Percentiles rank a stretch among this genome's conserved stretches.
These are phyloP conservation scores for Nannoperca obscura DNA, from an alignment of 2,797 vertebrate species.

Conservation along the genomic window DNA sequence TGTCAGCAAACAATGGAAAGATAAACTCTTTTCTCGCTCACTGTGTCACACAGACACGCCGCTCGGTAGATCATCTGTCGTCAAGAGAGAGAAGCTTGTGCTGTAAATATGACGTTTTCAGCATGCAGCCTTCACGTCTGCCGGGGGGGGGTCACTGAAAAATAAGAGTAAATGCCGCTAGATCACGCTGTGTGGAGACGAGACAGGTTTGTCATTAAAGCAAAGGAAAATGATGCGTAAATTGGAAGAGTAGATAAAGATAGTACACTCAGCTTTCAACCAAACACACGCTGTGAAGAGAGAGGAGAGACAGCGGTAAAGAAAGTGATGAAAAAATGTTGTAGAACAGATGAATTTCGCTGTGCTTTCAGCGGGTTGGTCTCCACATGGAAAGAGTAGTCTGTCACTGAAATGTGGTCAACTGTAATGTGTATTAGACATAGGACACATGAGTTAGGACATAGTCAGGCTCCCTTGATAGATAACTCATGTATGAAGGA, in stretches of 20 bases:
- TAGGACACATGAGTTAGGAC: background rate
- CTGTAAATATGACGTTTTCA: constrained; percentile 59
- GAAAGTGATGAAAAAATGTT: constrained; percentile 41
- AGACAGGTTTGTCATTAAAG: constrained; percentile 56
- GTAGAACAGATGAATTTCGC: constrained; percentile 38
- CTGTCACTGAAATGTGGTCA: constrained; percentile 16
- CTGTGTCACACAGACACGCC: constrained; percentile 47
- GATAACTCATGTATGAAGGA: background rate
- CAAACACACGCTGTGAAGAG: constrained; percentile 46
- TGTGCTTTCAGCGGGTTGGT: constrained; percentile 23
- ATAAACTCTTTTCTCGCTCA: constrained; percentile 44
- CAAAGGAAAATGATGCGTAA: constrained; percentile 36
- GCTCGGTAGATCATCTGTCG: constrained; percentile 50
- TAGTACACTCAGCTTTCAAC: constrained; percentile 46
- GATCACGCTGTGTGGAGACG: constrained; percentile 39
- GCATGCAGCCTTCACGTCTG: constrained; percentile 37
- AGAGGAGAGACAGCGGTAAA: constrained; percentile 5
- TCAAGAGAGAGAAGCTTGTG: constrained; percentile 46
- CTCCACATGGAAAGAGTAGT: constrained; percentile 7
- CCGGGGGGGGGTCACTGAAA: constrained; percentile 19
- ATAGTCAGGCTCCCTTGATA: background rate
- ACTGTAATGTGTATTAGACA: constrained; percentile 19
- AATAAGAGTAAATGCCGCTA: constrained; percentile 38
- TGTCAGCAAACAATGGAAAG: constrained; percentile 58
- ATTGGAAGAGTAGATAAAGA: constrained; percentile 51